These are phyloP conservation scores for Diplosoma virens DNA, from an alignment of 23 tunicate genomes.

Conservation along the genomic window DNA sequence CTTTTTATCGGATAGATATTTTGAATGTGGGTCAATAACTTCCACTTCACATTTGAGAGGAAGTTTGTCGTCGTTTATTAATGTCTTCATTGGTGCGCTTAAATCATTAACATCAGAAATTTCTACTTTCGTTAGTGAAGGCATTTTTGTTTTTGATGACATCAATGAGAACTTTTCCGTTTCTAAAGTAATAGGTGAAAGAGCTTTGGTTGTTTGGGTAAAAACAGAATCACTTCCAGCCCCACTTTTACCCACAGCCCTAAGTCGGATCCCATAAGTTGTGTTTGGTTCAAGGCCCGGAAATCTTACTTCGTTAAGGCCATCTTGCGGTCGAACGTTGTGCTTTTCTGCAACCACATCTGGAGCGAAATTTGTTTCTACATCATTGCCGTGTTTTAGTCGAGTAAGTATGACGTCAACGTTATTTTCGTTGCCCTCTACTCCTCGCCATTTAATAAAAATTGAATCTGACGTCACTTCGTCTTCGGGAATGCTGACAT, in stretches of 20 bases:
- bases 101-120: no score
- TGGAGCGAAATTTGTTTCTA: background rate
- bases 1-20: no score
- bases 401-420: constrained; percentile 46
- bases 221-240: constrained; percentile 52
- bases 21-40: no score
- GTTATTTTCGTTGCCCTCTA: constrained; percentile 64
- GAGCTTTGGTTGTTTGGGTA: constrained; percentile 63
- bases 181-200: no score
- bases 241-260: constrained; percentile 45
- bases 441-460: constrained; percentile 68
- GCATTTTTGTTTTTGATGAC: no score
- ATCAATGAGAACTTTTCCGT: no score
- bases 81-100: no score
- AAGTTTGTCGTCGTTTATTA: no score
- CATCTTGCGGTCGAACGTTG: background rate
- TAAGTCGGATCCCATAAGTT: constrained; percentile 45
- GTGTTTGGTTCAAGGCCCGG: constrained; percentile 47
- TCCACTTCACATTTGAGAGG: no score
- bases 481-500: constrained; percentile 64
- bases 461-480: constrained; percentile 44
- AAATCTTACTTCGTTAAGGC: constrained; percentile 26
- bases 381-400: constrained; percentile 21
- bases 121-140: no score
- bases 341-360: constrained; percentile 20